Conservation (phyloP, 2,888 invertebrate genomes). For the Nephrotoma flavescens region DNA sequence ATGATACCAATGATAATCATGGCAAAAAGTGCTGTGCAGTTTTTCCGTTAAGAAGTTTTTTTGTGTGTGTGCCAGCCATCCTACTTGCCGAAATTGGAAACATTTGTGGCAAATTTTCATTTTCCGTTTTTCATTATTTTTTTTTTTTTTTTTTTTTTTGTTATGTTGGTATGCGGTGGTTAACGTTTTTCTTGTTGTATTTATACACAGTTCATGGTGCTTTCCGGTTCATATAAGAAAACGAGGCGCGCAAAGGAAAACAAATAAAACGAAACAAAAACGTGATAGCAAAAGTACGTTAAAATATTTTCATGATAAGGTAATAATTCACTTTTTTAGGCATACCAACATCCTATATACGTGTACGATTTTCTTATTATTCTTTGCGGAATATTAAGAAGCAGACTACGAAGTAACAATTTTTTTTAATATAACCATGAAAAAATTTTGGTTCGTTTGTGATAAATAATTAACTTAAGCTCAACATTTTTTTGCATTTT, state of each 20-base stretch:
- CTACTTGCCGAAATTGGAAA: background rate
- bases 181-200: background rate
- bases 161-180: background rate
- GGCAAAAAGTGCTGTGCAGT: background rate
- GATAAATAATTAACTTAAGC: too few relatives aligned
- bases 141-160: background rate
- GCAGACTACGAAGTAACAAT: too few relatives aligned
- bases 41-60: background rate
- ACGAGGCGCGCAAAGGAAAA: background rate
- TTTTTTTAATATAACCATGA: too few relatives aligned
- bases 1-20: background rate
- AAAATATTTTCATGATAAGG: background rate
- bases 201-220: background rate
- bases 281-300: background rate
- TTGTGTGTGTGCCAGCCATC: background rate
- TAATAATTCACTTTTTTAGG: background rate
- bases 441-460: too few relatives aligned
- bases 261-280: background rate
- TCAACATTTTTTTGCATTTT: too few relatives aligned
- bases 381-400: too few relatives aligned
- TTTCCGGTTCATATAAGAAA: background rate
- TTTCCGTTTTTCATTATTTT: background rate
- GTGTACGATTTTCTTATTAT: too few relatives aligned
- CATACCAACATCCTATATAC: background rate
- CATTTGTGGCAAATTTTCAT: background rate